Percentiles rank a stretch among this genome's conserved stretches.
Evolutionary conservation across 2,113 vertebrate species (phyloP).

Genomic region (Microcebus murinus): DNA sequence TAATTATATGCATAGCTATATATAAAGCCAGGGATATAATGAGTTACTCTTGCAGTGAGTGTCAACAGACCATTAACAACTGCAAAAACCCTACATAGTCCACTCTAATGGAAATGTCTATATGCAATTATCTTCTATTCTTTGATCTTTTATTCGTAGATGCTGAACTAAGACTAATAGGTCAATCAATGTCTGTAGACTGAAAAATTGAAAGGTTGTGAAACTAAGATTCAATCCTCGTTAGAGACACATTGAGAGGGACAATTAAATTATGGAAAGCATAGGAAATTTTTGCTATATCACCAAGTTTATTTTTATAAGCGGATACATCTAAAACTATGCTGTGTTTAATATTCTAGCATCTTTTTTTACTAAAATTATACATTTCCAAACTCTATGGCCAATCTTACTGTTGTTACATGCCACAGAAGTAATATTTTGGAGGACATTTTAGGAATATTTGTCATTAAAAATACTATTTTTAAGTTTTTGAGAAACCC

Average conservation of each 20-base stretch:
- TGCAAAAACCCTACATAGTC: not conserved
- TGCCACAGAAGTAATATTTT: not conserved
- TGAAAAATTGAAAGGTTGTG: conserved; percentile 58
- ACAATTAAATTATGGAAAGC: conserved; percentile 7
- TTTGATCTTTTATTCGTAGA: conserved; percentile 69
- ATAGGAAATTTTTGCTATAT: not conserved
- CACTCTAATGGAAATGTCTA: conserved; percentile 68
- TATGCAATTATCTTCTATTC: conserved; percentile 62
- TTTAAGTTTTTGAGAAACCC: not conserved
- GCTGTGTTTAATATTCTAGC: not conserved
- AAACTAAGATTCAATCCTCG: conserved; percentile 44
- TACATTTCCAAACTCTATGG: not conserved
- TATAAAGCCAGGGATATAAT: conserved; percentile 19
- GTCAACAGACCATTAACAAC: conserved; percentile 60
- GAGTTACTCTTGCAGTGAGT: conserved; percentile 8
- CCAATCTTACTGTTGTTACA: not conserved
- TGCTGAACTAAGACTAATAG: conserved; percentile 53
- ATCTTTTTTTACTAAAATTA: not conserved
- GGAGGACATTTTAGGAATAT: not conserved
- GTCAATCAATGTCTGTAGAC: conserved; percentile 59
- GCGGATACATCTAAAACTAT: not conserved
- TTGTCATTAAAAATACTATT: not conserved
- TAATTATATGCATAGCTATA: not conserved
- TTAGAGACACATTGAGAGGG: conserved; percentile 8
- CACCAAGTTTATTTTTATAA: conserved; percentile 37